phyloP scores from a whole-genome alignment of 2,888 invertebrate species.

The Andrena fulva region DNA sequence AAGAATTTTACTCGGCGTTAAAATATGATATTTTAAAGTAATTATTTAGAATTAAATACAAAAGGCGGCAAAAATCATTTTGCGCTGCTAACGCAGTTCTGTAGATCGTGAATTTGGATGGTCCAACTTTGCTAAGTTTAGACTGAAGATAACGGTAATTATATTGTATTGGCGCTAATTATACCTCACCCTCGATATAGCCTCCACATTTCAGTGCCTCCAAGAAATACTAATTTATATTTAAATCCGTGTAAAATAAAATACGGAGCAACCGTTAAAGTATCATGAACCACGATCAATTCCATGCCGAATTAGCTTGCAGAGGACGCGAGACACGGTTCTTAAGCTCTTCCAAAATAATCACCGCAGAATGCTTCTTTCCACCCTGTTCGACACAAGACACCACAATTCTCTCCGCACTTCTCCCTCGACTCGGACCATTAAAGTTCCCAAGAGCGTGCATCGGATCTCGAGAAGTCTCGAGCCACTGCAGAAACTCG shows the following conservation, averaged over 20 bases:
- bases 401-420: neutral
- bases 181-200: neutral
- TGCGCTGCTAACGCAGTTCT: neutral
- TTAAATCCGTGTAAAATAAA: neutral
- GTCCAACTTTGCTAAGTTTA: neutral
- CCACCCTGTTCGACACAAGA: neutral
- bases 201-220: neutral
- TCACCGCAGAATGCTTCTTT: neutral
- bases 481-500: slow-evolving; percentile 6
- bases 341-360: neutral
- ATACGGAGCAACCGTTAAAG: neutral
- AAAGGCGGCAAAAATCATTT: too few species aligned
- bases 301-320: neutral
- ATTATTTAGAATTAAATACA: too few species aligned
- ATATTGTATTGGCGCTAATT: neutral
- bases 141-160: neutral
- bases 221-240: neutral
- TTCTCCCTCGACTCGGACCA: neutral
- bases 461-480: slow-evolving; percentile 13
- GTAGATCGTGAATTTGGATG: neutral
- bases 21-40: too few species aligned
- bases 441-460: slow-evolving; percentile 23
- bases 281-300: neutral
- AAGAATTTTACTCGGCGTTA: too few species aligned
- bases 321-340: neutral